Conservation (phyloP, 2,888 invertebrate genomes). For the Tetropium fuscum region DNA sequence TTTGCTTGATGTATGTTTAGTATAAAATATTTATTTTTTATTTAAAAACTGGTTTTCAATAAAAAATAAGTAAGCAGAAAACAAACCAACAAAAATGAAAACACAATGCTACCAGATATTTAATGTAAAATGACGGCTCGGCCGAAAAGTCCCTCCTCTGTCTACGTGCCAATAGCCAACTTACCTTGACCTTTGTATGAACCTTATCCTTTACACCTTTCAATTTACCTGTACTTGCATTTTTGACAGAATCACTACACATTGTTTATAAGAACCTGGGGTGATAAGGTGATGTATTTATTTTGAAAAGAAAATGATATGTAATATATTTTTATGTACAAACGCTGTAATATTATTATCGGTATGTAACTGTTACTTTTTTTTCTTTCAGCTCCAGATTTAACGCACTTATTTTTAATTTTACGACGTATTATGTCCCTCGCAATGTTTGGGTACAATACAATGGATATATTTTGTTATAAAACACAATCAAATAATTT, state of each 20-base stretch:
- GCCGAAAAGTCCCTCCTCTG: slow-evolving; percentile 74
- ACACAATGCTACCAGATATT: slow-evolving; percentile 36
- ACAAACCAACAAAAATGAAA: slow-evolving; percentile 30
- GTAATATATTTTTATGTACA: neutral
- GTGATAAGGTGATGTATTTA: slow-evolving; percentile 39
- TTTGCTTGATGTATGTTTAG: slow-evolving; percentile 33
- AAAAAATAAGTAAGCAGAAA: no score
- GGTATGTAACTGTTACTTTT: no score
- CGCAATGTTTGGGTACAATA: no score
- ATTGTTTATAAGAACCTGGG: slow-evolving; percentile 25
- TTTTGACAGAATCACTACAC: slow-evolving; percentile 62
- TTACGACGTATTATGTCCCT: no score
- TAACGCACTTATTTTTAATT: no score
- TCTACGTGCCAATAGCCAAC: slow-evolving; percentile 79
- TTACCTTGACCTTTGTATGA: slow-evolving; percentile 62
- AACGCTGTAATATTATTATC: no score
- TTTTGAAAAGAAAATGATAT: neutral
- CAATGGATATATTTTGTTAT: no score
- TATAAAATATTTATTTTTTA: slow-evolving; percentile 11
- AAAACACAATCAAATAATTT: no score
- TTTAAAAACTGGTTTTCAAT: no score
- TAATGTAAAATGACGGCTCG: slow-evolving; percentile 63
- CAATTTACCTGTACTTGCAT: slow-evolving; percentile 57
- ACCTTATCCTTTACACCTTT: slow-evolving; percentile 57
- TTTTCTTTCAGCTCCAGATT: no score